These are phyloP conservation scores for Ichneumoninae sp. DNA, from an alignment of 2,888 invertebrate genomes.

Conservation along the genomic window DNA sequence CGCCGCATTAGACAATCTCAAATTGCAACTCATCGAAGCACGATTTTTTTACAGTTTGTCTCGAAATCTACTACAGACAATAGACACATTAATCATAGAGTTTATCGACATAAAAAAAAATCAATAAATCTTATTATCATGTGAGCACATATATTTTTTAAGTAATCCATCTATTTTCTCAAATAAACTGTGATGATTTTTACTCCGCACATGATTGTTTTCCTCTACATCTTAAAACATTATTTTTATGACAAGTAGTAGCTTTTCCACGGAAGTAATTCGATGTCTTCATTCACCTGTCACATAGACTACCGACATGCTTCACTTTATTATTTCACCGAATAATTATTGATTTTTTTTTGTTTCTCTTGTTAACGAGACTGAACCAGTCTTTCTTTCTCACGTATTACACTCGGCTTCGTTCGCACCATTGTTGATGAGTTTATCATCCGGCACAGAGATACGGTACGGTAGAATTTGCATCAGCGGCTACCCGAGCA, in stretches of 20 bases:
- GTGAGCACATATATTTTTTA: no score
- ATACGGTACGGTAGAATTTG: conserved; percentile 44
- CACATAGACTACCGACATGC: background rate
- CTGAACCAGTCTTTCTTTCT: background rate
- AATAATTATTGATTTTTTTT: background rate
- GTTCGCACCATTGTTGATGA: conserved; percentile 54
- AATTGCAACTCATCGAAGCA: conserved; percentile 71
- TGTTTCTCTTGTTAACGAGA: background rate
- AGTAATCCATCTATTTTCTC: no score
- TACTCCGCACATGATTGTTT: no score
- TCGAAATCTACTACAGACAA: no score
- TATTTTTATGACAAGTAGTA: no score
- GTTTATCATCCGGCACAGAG: conserved; percentile 43
- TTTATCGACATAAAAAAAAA: no score
- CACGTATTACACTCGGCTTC: conserved; percentile 32
- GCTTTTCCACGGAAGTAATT: no score
- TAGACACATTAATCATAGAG: no score
- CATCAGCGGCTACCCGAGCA: conserved; percentile 42
- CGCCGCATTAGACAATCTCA: conserved; percentile 65
- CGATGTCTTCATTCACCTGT: no score
- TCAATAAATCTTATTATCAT: no score
- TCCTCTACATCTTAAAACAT: no score
- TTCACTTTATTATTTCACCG: background rate
- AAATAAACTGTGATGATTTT: no score
- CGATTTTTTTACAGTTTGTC: conserved; percentile 66